phyloP scores from a whole-genome alignment of 2,113 vertebrate genomes.

The Mola mola region DNA sequence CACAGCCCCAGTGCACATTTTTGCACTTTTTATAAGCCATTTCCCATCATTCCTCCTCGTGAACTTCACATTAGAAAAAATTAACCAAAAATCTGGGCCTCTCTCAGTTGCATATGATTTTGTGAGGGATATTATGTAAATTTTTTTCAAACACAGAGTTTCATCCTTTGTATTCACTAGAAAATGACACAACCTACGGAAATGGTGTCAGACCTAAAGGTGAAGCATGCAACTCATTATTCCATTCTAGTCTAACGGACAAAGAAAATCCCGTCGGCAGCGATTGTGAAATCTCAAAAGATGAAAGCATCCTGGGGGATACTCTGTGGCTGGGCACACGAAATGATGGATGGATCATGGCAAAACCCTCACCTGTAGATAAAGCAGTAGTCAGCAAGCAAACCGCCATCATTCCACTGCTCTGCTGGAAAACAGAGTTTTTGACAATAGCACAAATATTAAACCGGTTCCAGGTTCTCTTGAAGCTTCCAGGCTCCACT shows the following conservation, averaged over 20 bases:
- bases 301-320: conserved; percentile 11
- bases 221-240: conserved; percentile 25
- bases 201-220: conserved; percentile 5
- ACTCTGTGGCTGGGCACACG: not conserved
- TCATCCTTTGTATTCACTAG: conserved; percentile 10
- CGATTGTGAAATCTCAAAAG: conserved; percentile 32
- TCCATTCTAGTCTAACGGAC: conserved; percentile 22
- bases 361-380: conserved; percentile 33
- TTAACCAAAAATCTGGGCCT: too few species aligned
- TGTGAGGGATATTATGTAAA: conserved; percentile 19
- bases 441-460: conserved; percentile 19
- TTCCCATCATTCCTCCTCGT: not conserved
- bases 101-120: too few species aligned
- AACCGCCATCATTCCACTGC: conserved; percentile 7
- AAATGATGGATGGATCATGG: conserved; percentile 30
- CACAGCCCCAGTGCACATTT: not conserved
- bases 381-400: conserved; percentile 22
- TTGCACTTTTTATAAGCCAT: too few species aligned
- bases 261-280: conserved; percentile 14
- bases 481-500: conserved; percentile 14
- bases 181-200: conserved; percentile 25
- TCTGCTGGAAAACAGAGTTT: conserved; percentile 28
- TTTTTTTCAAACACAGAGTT: conserved; percentile 8
- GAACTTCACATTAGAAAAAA: not conserved
- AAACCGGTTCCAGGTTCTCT: conserved; percentile 35